Evolutionary conservation across 2,113 vertebrate species (phyloP).

Genomic region (Chascanopsetta lugubris): DNA sequence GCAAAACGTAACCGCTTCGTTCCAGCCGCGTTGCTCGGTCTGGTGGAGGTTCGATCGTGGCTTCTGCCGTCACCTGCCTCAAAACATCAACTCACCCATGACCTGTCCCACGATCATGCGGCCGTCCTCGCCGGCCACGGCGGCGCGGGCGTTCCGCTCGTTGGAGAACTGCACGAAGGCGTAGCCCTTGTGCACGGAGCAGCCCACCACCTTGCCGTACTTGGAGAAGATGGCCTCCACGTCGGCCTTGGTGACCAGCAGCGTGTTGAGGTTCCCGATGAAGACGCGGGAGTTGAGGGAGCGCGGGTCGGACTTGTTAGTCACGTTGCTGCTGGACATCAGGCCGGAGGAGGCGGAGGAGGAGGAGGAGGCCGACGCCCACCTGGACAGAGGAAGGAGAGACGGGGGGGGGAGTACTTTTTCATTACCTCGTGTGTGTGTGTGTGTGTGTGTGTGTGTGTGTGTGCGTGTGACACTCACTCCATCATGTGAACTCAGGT

Average conservation of each 20-base stretch:
- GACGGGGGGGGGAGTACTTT: background rate
- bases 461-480: constrained; percentile 70
- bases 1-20: too few relatives aligned
- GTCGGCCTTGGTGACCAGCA: constrained; percentile 91
- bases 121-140: constrained; percentile 87
- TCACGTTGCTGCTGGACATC: constrained; percentile 92
- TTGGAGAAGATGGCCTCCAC: constrained; percentile 93
- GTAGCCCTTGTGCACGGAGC: constrained; percentile 93
- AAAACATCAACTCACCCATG: constrained; percentile 77
- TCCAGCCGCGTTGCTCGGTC: too few relatives aligned
- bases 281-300: constrained; percentile 93
- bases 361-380: constrained; percentile 57
- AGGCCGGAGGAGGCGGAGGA: too few relatives aligned
- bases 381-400: constrained; percentile 25
- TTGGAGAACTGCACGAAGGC: constrained; percentile 90
- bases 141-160: constrained; percentile 87
- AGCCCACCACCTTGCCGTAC: constrained; percentile 92
- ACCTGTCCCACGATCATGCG: constrained; percentile 92
- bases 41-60: too few relatives aligned
- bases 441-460: constrained; percentile 11
- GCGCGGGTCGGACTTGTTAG: constrained; percentile 91
- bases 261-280: constrained; percentile 92
- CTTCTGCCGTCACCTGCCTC: too few relatives aligned
- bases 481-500: constrained; percentile 76
- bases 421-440: too few relatives aligned